These are phyloP conservation scores for Pseudanteris insignis DNA, from an alignment of 2,888 invertebrate genomes.

Conservation along the genomic window DNA sequence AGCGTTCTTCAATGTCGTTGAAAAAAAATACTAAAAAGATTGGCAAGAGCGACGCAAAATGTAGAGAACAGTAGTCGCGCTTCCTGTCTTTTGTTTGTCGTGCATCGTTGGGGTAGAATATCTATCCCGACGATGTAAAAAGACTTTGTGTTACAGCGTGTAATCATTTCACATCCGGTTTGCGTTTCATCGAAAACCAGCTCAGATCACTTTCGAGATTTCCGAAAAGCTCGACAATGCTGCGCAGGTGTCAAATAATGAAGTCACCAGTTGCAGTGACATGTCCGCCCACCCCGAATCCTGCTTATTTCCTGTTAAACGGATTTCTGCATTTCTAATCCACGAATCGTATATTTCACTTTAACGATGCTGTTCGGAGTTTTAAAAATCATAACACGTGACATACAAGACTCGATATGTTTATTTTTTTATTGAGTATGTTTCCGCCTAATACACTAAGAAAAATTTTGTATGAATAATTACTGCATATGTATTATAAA, in stretches of 20 bases:
- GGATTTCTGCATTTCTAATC: slow-evolving; percentile 17
- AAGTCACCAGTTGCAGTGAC: slow-evolving; percentile 37
- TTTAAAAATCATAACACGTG: too few species aligned
- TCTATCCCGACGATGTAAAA: slow-evolving; percentile 18
- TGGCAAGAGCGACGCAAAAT: slow-evolving; percentile 28
- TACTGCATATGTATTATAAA: too few species aligned
- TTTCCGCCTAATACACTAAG: too few species aligned
- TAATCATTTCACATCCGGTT: slow-evolving; percentile 37
- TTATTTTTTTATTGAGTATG: too few species aligned
- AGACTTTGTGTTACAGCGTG: slow-evolving; percentile 24
- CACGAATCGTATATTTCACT: too few species aligned
- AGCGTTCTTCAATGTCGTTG: too few species aligned
- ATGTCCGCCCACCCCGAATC: slow-evolving; percentile 3
- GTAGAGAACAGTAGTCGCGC: slow-evolving; percentile 48
- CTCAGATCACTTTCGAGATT: slow-evolving; percentile 21
- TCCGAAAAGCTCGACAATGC: slow-evolving; percentile 26
- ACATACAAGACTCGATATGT: too few species aligned
- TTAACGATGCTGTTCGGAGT: too few species aligned
- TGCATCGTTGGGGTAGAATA: slow-evolving; percentile 39
- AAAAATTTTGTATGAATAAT: too few species aligned
- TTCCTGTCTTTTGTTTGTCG: slow-evolving; percentile 59
- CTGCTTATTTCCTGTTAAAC: slow-evolving; percentile 20
- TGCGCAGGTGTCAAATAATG: slow-evolving; percentile 42
- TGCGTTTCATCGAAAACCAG: slow-evolving; percentile 22
- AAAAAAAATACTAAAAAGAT: slow-evolving; percentile 27